A percentile compares a stretch with the other conserved stretches of the same genome.
Conservation (phyloP, 1,140 invertebrate species). For the Drosophila obscura region DNA sequence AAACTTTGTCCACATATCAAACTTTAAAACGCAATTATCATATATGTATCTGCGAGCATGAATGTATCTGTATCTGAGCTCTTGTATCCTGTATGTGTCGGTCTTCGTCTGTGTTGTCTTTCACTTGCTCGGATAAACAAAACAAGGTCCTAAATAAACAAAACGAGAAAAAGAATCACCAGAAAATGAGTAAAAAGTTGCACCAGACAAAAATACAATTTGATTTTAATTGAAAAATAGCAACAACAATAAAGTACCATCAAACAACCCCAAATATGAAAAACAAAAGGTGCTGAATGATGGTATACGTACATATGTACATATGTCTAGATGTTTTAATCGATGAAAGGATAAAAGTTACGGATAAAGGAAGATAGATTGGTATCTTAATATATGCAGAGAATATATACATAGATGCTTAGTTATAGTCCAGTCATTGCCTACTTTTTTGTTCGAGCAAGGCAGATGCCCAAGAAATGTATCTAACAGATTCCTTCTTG, state of each 20-base stretch:
- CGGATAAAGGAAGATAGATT: too few species aligned
- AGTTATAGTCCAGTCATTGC: too few species aligned
- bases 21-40: constrained; percentile 70
- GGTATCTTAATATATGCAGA: too few species aligned
- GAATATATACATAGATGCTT: too few species aligned
- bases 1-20: constrained; percentile 57
- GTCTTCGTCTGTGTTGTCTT: constrained; percentile 52
- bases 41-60: constrained; percentile 34
- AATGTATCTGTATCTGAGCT: constrained; percentile 3
- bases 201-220: constrained; percentile 63
- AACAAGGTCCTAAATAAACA: constrained; percentile 74
- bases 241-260: constrained; percentile 22
- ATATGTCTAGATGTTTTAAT: constrained; percentile 7
- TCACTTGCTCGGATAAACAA: constrained; percentile 71
- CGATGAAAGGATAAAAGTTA: too few species aligned
- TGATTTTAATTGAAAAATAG: constrained; percentile 75
- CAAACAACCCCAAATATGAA: background rate
- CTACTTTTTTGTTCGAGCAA: too few species aligned
- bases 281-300: constrained; percentile 5
- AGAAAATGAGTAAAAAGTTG: constrained; percentile 46
- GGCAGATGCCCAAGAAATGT: too few species aligned
- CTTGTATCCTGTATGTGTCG: constrained; percentile 19
- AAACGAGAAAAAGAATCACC: constrained; percentile 34
- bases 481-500: too few species aligned
- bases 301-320: background rate